Percentiles rank a stretch among this genome's conserved stretches.
These are phyloP conservation scores for Dicerorhinus sumatrensis DNA, from an alignment of 2,113 vertebrate genomes.

Conservation along the genomic window DNA sequence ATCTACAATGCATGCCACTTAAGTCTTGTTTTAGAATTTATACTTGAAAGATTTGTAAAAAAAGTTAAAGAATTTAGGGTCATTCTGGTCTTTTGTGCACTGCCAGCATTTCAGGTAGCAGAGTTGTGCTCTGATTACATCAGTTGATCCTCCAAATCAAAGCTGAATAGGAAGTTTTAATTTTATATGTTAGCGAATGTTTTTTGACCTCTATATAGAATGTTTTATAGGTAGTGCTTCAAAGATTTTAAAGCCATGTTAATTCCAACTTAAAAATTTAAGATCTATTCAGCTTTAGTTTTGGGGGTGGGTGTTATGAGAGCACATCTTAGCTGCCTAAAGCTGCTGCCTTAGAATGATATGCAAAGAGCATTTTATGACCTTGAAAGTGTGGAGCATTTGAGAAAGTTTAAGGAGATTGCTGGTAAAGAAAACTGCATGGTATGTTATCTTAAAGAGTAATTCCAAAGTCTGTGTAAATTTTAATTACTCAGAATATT, in stretches of 20 bases:
- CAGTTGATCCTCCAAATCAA: not conserved
- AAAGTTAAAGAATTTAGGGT: not conserved
- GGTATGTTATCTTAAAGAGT: not conserved
- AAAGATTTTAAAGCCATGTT: constrained; percentile 13
- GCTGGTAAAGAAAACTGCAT: not conserved
- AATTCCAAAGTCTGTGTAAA: not conserved
- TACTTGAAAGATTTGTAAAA: constrained; percentile 24
- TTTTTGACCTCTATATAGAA: not conserved
- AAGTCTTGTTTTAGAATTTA: constrained; percentile 37
- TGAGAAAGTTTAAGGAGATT: constrained; percentile 36
- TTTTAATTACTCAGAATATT: constrained; percentile 39
- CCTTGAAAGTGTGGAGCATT: not conserved
- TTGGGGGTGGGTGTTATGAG: not conserved
- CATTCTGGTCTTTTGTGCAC: not conserved
- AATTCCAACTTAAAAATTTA: constrained; percentile 29
- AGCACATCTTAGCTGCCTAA: not conserved
- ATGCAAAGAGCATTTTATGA: not conserved
- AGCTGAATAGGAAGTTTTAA: not conserved
- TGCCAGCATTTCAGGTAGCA: not conserved
- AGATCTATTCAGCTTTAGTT: constrained; percentile 9
- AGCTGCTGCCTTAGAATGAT: not conserved
- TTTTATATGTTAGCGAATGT: constrained; percentile 45
- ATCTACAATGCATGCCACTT: not conserved
- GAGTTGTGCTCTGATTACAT: not conserved
- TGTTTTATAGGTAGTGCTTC: constrained; percentile 4